Conservation (phyloP, 2,888 invertebrate genomes). For the Callyntrura sp. region DNA sequence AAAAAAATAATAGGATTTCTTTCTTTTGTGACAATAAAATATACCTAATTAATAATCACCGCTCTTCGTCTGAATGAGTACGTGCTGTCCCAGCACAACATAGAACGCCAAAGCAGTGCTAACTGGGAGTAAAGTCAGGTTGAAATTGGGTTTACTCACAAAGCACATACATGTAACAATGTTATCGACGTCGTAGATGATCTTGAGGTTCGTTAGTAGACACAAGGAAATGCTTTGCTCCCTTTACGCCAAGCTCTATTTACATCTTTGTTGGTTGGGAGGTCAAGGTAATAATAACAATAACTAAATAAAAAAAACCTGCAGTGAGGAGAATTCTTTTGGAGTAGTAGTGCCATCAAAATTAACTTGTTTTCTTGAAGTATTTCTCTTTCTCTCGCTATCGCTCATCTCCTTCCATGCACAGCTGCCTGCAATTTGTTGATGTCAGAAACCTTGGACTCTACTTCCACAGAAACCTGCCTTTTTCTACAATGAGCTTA, state of each 20-base stretch:
- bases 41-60: too few species aligned
- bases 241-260: not conserved
- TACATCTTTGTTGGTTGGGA: not conserved
- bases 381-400: not conserved
- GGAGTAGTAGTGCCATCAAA: not conserved
- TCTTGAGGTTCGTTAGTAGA: too few species aligned
- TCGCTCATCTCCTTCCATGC: not conserved
- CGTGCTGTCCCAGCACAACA: too few species aligned
- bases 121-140: too few species aligned
- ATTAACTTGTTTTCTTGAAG: not conserved
- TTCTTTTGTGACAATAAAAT: too few species aligned
- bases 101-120: too few species aligned
- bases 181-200: too few species aligned
- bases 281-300: slow-evolving; percentile 12
- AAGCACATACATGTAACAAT: too few species aligned
- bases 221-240: too few species aligned
- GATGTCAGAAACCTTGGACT: not conserved
- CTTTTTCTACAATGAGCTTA: not conserved
- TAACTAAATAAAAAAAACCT: not conserved
- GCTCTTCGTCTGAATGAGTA: too few species aligned
- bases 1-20: too few species aligned
- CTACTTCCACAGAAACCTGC: not conserved
- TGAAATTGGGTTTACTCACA: too few species aligned
- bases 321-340: not conserved
- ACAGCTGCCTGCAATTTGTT: not conserved